phyloP scores from a whole-genome alignment of 2,113 vertebrate genomes.

The Cervus canadensis region DNA sequence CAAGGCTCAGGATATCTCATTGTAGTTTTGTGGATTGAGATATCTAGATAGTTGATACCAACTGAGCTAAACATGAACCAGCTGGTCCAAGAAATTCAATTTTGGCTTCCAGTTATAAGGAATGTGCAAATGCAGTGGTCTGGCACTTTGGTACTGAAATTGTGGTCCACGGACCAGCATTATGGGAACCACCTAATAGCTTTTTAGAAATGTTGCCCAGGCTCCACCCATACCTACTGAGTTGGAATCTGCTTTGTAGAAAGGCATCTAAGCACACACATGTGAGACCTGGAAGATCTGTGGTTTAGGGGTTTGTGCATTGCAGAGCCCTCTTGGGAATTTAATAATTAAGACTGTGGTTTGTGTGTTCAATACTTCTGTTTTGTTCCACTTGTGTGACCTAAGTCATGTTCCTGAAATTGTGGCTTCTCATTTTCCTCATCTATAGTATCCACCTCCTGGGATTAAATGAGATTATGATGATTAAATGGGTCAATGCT shows the following conservation, averaged over 20 bases:
- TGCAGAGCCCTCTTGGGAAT: not conserved
- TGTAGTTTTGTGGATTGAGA: not conserved
- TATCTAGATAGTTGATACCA: not conserved
- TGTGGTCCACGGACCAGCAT: not conserved
- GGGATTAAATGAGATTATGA: not conserved
- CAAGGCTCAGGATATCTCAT: not conserved
- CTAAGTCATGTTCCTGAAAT: not conserved
- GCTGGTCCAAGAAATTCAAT: not conserved
- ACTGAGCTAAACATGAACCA: not conserved
- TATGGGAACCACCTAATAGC: not conserved
- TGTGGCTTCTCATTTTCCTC: not conserved
- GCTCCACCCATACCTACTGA: not conserved
- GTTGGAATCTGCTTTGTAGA: not conserved
- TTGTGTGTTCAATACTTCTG: not conserved
- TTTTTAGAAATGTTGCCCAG: not conserved
- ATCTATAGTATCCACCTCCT: not conserved
- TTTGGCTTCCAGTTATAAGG: not conserved
- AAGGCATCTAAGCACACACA: not conserved
- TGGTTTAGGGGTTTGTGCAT: not conserved
- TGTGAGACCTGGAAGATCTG: not conserved
- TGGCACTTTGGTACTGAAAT: not conserved
- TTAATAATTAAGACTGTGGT: not conserved
- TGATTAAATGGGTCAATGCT: not conserved
- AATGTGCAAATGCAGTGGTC: not conserved
- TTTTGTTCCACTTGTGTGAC: not conserved